Base-by-base conservation (phyloP, 2,113 vertebrate genomes). In the Oxygymnocypris stewartii region DNA sequence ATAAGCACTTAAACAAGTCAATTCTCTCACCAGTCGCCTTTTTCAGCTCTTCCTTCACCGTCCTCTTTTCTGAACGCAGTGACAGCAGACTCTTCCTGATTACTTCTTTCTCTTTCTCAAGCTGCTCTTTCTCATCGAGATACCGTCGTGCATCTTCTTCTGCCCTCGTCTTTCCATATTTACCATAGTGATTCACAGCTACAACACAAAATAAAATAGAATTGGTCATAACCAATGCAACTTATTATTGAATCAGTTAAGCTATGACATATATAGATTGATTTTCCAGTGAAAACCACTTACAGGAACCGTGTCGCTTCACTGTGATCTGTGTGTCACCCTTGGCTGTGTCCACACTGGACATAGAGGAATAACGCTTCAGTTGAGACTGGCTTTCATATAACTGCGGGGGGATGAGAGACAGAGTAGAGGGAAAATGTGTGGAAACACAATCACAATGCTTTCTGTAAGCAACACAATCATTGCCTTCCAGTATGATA, bases 131-230 rank as follows among this genome's bases (percentile, higher is more conserved):
- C 90, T 99, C 96, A 0, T 90, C 92, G 86, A 98, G 92, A 93
- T 97, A 99, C 0, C 93, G 92, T 51, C 96, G 93, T 82, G 98
- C 98, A 0, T 99, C 98, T 88, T 99, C 98, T 91, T 99, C 97
- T 0, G 98, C 98, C 51, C 98, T 94, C 12, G 96, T 98, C 94
- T 99, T 99, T 71, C 98, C 98, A 1, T 99, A 99, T 86, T 96
- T 96, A 6, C 79, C 94, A 61, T 97, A 98, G 78, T 98, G 97
- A 91, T 97, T 97, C 85, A 96, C 96, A 90, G 95, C 98, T 99
- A 35, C 2, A 7, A 79, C 11, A 83, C 14, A 51, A 28, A 23
- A 31, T n/a, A 82, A 25, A 12, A 28, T 1, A 6, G 16, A 67
- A 13, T 47, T 8, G 6, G 35, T 67, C 14, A 67, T 11, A 51